Conservation (phyloP, 2,797 vertebrate genomes). For the Aphelocoma californica region DNA sequence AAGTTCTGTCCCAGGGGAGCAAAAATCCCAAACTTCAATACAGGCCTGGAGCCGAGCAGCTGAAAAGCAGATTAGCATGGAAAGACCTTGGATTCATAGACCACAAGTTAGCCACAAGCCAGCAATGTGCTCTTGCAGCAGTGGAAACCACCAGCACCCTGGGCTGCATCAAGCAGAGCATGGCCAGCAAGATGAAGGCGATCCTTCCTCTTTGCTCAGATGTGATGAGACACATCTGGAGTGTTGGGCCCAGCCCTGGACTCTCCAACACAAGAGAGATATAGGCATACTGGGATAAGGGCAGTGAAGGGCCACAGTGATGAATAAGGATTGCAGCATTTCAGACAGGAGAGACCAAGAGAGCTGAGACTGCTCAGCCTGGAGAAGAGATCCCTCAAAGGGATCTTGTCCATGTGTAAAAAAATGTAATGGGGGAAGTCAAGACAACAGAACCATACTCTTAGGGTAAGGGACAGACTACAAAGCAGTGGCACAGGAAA, state of each 20-base stretch:
- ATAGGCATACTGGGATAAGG: neutral
- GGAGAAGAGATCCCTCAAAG: neutral
- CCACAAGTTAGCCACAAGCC: neutral
- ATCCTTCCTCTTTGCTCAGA: neutral
- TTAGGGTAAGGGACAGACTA: neutral
- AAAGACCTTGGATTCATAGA: neutral
- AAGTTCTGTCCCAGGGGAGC: neutral
- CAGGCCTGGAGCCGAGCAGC: fast-evolving
- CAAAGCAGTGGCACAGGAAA: neutral
- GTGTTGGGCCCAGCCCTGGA: neutral
- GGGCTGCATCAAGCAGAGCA: neutral
- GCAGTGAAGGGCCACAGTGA: neutral
- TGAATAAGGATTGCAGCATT: neutral
- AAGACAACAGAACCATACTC: neutral
- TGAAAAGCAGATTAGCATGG: neutral
- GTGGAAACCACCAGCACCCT: neutral
- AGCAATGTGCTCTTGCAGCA: neutral
- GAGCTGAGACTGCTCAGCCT: neutral
- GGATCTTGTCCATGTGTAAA: neutral
- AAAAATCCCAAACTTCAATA: neutral
- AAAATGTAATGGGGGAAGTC: fast-evolving
- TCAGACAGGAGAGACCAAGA: neutral
- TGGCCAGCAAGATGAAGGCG: neutral
- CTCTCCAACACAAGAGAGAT: neutral
- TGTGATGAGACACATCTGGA: neutral